Conservation (phyloP, 2,888 invertebrate species). For the Athripsodes cinereus region DNA sequence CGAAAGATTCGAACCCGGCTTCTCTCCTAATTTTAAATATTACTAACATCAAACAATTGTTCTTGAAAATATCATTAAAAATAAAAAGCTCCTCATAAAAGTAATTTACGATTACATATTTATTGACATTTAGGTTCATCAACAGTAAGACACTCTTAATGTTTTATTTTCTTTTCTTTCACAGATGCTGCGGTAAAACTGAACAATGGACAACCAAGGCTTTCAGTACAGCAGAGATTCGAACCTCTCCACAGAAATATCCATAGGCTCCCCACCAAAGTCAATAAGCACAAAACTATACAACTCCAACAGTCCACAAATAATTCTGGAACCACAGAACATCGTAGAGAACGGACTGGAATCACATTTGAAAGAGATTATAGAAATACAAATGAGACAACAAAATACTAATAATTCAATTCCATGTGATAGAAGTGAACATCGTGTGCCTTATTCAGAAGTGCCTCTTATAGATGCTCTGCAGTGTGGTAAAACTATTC, state of each 20-base stretch:
- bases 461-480: slow-evolving; percentile 17
- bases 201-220: slow-evolving; percentile 20
- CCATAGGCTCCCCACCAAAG: background rate
- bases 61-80: too few species aligned
- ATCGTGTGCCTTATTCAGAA: background rate
- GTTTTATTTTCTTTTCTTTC: background rate
- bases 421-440: background rate
- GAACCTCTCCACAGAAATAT: slow-evolving; percentile 2
- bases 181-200: background rate
- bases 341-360: slow-evolving; percentile 1
- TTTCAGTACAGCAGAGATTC: slow-evolving; percentile 21
- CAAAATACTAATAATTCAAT: background rate
- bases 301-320: background rate
- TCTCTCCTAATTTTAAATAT: too few species aligned
- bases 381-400: slow-evolving; percentile 4
- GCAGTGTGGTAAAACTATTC: slow-evolving; percentile 2
- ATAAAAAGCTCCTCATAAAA: too few species aligned
- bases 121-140: too few species aligned
- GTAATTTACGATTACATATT: too few species aligned
- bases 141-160: too few species aligned
- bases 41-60: too few species aligned
- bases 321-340: background rate
- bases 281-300: too few species aligned
- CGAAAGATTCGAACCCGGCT: too few species aligned
- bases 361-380: background rate